phyloP scores from a whole-genome alignment of 2,797 vertebrate genomes.

The Neomorphus geoffroyi region DNA sequence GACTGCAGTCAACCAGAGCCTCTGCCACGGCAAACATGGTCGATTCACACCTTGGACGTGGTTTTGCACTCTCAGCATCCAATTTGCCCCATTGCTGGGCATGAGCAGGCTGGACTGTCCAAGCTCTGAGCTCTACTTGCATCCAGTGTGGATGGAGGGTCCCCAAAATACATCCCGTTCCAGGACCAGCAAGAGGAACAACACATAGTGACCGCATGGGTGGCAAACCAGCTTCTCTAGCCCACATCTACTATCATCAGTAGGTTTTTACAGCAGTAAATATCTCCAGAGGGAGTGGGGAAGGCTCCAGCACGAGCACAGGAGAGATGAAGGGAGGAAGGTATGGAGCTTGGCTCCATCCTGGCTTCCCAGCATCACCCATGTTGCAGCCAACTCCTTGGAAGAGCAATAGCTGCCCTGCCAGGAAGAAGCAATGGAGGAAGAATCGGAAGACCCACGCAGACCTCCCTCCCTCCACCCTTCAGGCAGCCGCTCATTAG shows the following conservation, averaged over 20 bases:
- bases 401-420: not conserved
- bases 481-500: not conserved
- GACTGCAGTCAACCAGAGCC: not conserved
- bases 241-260: not conserved
- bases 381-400: not conserved
- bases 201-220: fast-evolving
- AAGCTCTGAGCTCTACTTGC: not conserved
- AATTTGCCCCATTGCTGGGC: not conserved
- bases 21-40: not conserved
- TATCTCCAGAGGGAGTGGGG: not conserved
- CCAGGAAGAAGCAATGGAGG: not conserved
- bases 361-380: not conserved
- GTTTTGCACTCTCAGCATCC: fast-evolving
- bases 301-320: not conserved
- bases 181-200: not conserved
- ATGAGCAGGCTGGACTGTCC: not conserved
- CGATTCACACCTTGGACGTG: fast-evolving
- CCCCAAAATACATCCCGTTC: not conserved
- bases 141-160: not conserved
- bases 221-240: not conserved
- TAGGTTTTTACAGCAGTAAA: not conserved
- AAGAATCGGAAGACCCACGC: not conserved
- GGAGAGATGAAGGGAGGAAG: not conserved
- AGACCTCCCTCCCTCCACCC: not conserved
- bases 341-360: not conserved